Conservation (phyloP, 2,888 invertebrate genomes). For the Caenorhabditis sinica region DNA sequence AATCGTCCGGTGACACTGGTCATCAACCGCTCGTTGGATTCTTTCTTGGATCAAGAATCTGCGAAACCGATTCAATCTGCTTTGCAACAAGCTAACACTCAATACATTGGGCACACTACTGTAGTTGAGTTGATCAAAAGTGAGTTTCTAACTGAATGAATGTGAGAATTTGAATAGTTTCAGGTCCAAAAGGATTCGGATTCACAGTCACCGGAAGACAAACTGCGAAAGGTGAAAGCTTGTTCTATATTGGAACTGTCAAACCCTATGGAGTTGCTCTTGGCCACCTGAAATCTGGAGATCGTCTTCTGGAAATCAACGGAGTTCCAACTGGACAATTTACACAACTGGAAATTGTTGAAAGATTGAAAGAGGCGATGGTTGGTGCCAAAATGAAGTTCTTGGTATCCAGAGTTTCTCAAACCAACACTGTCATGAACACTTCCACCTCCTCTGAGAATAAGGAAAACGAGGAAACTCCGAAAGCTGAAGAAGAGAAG, state of each 20-base stretch:
- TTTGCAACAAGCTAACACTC: conserved; percentile 87
- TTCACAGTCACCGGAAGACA: conserved; percentile 98
- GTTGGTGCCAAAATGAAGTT: conserved; percentile 71
- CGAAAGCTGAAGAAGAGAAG: conserved; percentile 21
- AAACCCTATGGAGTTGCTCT: conserved; percentile 94
- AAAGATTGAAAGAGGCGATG: conserved; percentile 87
- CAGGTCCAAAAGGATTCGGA: conserved; percentile 93
- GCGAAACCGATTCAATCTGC: conserved; percentile 77
- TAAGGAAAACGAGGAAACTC: conserved; percentile 64
- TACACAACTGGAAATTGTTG: conserved; percentile 94
- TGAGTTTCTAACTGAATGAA: conserved; percentile 43
- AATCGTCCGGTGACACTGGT: conserved; percentile 86
- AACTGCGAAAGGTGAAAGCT: conserved; percentile 96
- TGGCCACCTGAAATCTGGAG: conserved; percentile 93
- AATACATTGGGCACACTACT: conserved; percentile 89
- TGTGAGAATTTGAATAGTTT: conserved; percentile 84
- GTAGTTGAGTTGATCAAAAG: conserved; percentile 82
- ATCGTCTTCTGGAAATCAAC: conserved; percentile 92
- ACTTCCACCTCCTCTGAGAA: conserved; percentile 55
- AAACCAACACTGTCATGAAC: conserved; percentile 4
- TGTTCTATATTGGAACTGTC: conserved; percentile 98
- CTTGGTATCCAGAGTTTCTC: conserved; percentile 71
- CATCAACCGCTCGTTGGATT: conserved; percentile 66
- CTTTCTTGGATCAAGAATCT: conserved; percentile 74
- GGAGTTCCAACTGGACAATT: conserved; percentile 92